Percentiles rank a stretch among this genome's conserved stretches.
These are phyloP conservation scores for Mimachlamys varia DNA, from an alignment of 2,888 invertebrate species.

Conservation along the genomic window DNA sequence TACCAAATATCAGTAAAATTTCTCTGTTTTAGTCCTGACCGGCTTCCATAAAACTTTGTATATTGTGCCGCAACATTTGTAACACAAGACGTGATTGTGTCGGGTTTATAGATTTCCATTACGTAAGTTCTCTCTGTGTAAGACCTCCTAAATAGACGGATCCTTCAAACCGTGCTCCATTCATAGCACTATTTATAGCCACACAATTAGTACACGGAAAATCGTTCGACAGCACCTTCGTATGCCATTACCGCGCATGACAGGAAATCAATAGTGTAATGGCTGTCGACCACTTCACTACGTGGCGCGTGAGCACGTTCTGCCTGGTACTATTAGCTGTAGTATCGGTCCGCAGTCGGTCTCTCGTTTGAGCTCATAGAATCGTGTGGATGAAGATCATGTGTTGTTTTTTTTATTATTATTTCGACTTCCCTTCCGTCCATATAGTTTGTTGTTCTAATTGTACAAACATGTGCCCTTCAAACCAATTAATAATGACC, in stretches of 20 bases:
- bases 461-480: too few species aligned
- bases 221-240: slow-evolving; percentile 28
- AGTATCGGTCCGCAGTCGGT: neutral
- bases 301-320: neutral
- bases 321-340: neutral
- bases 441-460: too few species aligned
- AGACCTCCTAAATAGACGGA: neutral
- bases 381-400: neutral
- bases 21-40: neutral
- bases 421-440: too few species aligned
- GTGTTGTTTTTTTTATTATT: too few species aligned
- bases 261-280: slow-evolving; percentile 19
- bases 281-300: slow-evolving; percentile 34
- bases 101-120: neutral
- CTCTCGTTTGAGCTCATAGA: neutral
- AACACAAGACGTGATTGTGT: neutral
- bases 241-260: slow-evolving; percentile 24
- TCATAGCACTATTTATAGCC: slow-evolving; percentile 19
- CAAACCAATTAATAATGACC: too few species aligned
- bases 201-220: slow-evolving; percentile 10
- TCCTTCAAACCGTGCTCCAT: neutral
- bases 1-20: too few species aligned
- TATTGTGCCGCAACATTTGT: neutral
- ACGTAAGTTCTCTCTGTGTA: neutral
- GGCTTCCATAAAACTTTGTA: neutral